phyloP scores from a whole-genome alignment of 2,888 invertebrate species.

The Drosophila formosana region DNA sequence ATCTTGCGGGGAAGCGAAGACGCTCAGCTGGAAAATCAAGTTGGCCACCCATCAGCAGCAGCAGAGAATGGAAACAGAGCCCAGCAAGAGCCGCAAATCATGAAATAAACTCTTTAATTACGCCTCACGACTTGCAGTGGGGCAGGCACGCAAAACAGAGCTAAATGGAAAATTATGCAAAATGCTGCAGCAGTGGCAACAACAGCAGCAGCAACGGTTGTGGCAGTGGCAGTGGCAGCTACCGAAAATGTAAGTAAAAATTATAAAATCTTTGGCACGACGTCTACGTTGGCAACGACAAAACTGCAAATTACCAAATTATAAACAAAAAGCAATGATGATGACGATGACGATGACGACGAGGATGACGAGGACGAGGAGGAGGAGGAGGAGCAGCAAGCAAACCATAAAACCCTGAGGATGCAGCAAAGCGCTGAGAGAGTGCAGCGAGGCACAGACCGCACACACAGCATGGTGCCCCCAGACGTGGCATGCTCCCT shows the following conservation, averaged over 20 bases:
- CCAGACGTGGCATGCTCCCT: conserved; percentile 29
- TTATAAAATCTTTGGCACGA: conserved; percentile 80
- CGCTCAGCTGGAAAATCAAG: conserved; percentile 76
- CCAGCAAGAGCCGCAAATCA: conserved; percentile 67
- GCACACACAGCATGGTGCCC: conserved; percentile 67
- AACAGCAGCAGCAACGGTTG: conserved; percentile 23
- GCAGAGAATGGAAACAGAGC: conserved; percentile 23
- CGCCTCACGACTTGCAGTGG: conserved; percentile 71
- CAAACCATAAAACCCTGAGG: conserved; percentile 54
- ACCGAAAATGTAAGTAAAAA: conserved; percentile 73
- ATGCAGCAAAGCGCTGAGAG: conserved; percentile 26
- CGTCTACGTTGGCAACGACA: conserved; percentile 66
- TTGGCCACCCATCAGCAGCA: conserved; percentile 69
- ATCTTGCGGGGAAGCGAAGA: conserved; percentile 62
- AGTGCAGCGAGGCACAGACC: conserved; percentile 29
- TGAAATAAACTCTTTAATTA: conserved; percentile 81
- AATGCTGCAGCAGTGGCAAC: conserved; percentile 54
- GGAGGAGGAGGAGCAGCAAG: conserved; percentile 22
- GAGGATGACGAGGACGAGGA: conserved; percentile 26
- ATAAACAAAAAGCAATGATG: conserved; percentile 65
- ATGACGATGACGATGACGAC: conserved; percentile 31
- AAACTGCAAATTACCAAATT: conserved; percentile 79
- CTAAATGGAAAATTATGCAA: conserved; percentile 79
- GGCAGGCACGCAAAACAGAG: conserved; percentile 40
- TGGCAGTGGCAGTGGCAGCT: conserved; percentile 50